Evolutionary conservation across 2,888 invertebrate genomes (phyloP).

Genomic region (Aelia acuminata): DNA sequence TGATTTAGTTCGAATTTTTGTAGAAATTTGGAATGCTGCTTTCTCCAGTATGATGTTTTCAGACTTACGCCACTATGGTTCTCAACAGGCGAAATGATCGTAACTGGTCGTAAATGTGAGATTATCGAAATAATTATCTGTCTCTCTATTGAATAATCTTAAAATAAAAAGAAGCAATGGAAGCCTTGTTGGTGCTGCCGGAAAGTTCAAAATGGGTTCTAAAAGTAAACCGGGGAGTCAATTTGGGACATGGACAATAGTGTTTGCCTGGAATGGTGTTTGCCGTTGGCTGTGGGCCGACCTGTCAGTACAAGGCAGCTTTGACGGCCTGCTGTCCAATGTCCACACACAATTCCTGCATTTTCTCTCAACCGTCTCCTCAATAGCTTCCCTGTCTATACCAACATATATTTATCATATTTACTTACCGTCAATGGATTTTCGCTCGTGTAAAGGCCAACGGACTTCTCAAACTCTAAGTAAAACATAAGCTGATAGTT

Average conservation of each 20-base stretch:
- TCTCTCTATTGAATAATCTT: not conserved
- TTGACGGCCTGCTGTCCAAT: not conserved
- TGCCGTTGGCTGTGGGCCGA: not conserved
- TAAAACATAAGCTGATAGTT: too few species aligned
- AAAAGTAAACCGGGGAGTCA: slow-evolving; percentile 11
- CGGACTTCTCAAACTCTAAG: too few species aligned
- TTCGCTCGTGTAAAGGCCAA: too few species aligned
- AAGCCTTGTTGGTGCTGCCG: not conserved
- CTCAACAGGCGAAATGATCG: too few species aligned
- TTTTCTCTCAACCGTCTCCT: not conserved
- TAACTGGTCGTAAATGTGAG: too few species aligned
- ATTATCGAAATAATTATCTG: too few species aligned
- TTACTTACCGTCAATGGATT: not conserved
- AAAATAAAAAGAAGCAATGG: not conserved
- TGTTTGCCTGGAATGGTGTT: slow-evolving; percentile 12
- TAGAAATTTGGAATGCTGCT: too few species aligned
- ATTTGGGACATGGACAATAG: not conserved
- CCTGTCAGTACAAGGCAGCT: not conserved
- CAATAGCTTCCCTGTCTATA: not conserved
- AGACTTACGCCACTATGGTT: too few species aligned
- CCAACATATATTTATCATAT: not conserved
- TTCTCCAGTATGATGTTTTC: too few species aligned
- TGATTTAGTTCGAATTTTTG: too few species aligned
- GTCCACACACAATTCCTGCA: slow-evolving; percentile 1
- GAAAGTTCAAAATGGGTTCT: not conserved